Evolutionary conservation across 2,797 vertebrate species (phyloP).

Genomic region (Enteromius treurensis): DNA sequence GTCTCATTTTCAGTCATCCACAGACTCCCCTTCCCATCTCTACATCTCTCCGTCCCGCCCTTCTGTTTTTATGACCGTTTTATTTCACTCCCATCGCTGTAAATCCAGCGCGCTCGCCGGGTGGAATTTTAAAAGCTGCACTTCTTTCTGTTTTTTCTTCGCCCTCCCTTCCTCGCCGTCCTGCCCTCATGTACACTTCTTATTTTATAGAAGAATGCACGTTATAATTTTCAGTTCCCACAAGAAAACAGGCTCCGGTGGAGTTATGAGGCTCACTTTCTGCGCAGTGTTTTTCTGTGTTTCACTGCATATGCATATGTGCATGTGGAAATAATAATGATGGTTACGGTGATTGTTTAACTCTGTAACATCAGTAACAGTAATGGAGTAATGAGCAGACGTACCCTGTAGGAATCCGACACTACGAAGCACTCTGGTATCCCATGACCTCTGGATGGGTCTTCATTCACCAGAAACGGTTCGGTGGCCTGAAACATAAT

Average conservation of each 20-base stretch:
- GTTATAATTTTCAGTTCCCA: constrained; percentile 72
- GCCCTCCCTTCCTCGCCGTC: constrained; percentile 18
- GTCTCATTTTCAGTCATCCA: constrained; percentile 70
- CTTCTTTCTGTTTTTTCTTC: constrained; percentile 54
- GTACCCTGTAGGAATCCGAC: constrained; percentile 86
- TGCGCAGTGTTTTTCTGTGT: constrained; percentile 31
- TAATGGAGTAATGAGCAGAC: constrained; percentile 67
- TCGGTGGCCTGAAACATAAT: constrained; percentile 82
- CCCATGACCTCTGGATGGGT: constrained; percentile 82
- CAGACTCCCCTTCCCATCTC: constrained; percentile 41
- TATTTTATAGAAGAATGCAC: constrained; percentile 64
- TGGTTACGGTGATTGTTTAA: constrained; percentile 63
- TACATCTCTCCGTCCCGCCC: constrained; percentile 41
- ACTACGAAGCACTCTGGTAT: constrained; percentile 86
- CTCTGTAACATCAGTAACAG: constrained; percentile 56
- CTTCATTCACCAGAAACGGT: constrained; percentile 85
- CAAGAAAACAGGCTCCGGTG: constrained; percentile 65
- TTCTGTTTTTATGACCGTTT: constrained; percentile 67
- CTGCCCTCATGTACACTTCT: constrained; percentile 53
- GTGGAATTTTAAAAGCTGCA: constrained; percentile 61
- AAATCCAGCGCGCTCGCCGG: constrained; percentile 59
- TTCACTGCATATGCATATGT: constrained; percentile 63
- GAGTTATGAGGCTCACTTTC: constrained; percentile 66
- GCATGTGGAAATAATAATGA: constrained; percentile 81
- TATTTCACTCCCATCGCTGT: constrained; percentile 64